phyloP scores from a whole-genome alignment of 2,888 invertebrate species.

The Troilus luridus region DNA sequence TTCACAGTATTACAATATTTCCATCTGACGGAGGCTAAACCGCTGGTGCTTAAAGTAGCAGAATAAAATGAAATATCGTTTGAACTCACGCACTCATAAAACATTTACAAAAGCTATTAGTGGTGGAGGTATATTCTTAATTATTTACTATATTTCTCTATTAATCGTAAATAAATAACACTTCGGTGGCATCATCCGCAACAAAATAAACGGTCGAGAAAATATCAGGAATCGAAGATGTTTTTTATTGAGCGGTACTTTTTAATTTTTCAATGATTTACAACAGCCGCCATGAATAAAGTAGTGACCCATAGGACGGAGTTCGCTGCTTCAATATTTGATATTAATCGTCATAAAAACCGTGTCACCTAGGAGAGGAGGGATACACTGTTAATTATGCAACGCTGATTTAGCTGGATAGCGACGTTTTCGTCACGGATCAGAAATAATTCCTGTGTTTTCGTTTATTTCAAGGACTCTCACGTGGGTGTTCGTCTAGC shows the following conservation, averaged over 20 bases:
- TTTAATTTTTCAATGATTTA: background rate
- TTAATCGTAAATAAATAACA: no score
- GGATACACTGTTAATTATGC: slow-evolving; percentile 19
- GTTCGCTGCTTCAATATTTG: background rate
- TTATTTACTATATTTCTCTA: no score
- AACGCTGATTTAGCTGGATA: background rate
- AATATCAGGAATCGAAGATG: background rate
- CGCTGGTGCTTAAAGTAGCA: no score
- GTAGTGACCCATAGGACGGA: background rate
- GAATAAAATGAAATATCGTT: background rate
- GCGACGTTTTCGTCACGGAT: background rate
- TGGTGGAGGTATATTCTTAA: no score
- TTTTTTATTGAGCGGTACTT: slow-evolving; percentile 13
- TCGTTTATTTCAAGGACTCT: background rate
- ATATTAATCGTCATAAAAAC: slow-evolving; percentile 17
- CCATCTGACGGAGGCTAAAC: no score
- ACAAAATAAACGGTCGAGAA: background rate
- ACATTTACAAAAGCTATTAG: no score
- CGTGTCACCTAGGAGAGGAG: slow-evolving; percentile 36
- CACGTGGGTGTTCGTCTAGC: no score
- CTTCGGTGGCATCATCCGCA: background rate
- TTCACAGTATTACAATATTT: no score
- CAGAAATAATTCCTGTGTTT: background rate
- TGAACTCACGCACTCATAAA: no score
- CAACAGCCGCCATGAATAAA: background rate